Base-by-base conservation (phyloP, 2,888 invertebrate species). In the Plutella xylostella region DNA sequence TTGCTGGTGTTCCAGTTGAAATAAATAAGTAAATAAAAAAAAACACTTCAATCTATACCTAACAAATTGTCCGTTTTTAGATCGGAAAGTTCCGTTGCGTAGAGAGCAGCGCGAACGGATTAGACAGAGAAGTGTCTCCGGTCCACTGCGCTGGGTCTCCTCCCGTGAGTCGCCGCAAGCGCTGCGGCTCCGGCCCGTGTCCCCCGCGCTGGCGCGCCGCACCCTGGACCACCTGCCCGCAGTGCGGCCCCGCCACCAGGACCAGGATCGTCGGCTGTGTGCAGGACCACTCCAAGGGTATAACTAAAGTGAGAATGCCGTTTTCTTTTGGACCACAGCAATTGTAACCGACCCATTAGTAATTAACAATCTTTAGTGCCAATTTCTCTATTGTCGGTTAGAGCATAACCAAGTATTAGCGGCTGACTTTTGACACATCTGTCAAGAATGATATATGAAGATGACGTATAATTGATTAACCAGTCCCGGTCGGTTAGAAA, bases 181-280 rank as follows among this genome's bases (percentile, higher is more conserved):
- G 88, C 22, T 93, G 93, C 62, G 94, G 93, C 48, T 92, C 89
- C 12, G 86, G 87, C 43, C 90, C 92, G 0, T 96, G 96, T 63
- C 89, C 92, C 0, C 91, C 94, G 0, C 89, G 92, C 53, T 96
- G 96, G 96, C 80, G 89, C 15, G 86, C 90, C 0, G 87, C 86
- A 1, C 86, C 89, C 4, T 96, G 96, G 96, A 86, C 89, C 7
- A 74, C 88, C 0, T 96, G 96, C 58, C 91, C 90, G 11, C 82
- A 86, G 12, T 95, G 96, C 66, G 92, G 93, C 4, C 86, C 88
- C n/a, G 92, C 93, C 1, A 76, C 84, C 1, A 89, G 90, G 57
- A 89, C 88, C 0, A 87, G 94, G 47, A 87, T 89, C 19, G 84
- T 93, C 37, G 89, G 89, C 48, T 96, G 94, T 67, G 90, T 88